Conservation (phyloP, 2,113 vertebrate species). For the Campylomormyrus numenius region DNA sequence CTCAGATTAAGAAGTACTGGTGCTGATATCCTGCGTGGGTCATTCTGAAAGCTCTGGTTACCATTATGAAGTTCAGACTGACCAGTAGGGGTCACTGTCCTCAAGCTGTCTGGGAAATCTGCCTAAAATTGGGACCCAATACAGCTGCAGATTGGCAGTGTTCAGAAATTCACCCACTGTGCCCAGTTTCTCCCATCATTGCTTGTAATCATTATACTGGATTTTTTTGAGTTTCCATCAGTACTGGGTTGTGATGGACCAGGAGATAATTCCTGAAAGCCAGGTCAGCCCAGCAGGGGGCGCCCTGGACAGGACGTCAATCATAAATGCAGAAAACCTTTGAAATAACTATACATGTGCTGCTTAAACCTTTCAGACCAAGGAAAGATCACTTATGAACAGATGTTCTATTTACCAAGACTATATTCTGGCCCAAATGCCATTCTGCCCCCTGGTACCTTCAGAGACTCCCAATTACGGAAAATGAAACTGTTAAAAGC, state of each 20-base stretch:
- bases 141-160: background rate
- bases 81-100: background rate
- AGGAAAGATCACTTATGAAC: background rate
- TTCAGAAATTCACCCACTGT: background rate
- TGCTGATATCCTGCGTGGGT: background rate
- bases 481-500: background rate
- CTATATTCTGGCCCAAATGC: background rate
- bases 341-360: background rate
- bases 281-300: background rate
- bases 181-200: background rate
- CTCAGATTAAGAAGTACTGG: background rate
- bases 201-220: background rate
- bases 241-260: background rate
- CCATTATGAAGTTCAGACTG: background rate
- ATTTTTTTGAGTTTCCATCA: background rate
- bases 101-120: background rate
- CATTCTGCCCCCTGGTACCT: background rate
- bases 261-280: background rate
- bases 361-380: background rate
- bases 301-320: background rate
- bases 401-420: background rate
- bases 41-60: background rate
- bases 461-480: background rate
- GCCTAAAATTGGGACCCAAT: background rate
- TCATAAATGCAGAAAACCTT: background rate